Base-by-base conservation (phyloP, 1,140 invertebrate species). In the Mamestra configurata region DNA sequence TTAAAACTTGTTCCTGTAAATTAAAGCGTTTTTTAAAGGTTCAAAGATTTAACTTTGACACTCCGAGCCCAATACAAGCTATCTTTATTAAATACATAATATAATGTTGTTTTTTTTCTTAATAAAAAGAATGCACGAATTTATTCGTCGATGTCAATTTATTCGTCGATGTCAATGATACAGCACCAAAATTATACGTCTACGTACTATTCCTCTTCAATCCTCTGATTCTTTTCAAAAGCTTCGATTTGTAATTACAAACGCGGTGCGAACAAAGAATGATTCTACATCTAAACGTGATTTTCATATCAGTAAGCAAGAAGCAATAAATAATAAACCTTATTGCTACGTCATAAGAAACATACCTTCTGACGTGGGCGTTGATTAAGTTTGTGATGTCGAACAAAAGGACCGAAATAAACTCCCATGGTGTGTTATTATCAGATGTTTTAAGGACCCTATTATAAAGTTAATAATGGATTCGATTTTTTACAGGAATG, bases 221-320 rank as follows among this genome's bases (percentile, higher is more conserved):
- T 80, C 51, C 43, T 79, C 76, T 27, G 49, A 79, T 79, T 79
- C 79, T 31, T 75, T 80, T 77, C 75, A 61, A 81, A 79, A 66
- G 75, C 55, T 73, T 80, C 72, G 61, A 78, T 78, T 59, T 77
- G 66, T 79, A 84, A 84, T 84, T 82, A 84, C 75, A 46, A 70
- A 31, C 20, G 80, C 83, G 80, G 80, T 64, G 73, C 64, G 68
- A 78, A 84, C 82, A 84, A 84, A 80, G 78, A 70, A 80, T 64
- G 31, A 79, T 40, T 31, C 64, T 27, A 77, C 24, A 66, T 68
- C 61, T 46, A 20, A 51, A 22, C 51, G 18, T 13, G 20, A 37
- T 53, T 27, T 53, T 51, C 57, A 6, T 64, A 24, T 27, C 22
- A 35, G 4, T 64, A 77, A 77, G 15, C 31, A 51, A n/a, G 22